Percentiles rank a stretch among this genome's conserved stretches.
phyloP scores from a whole-genome alignment of 2,888 invertebrate genomes.

The Miltochrista miniata region DNA sequence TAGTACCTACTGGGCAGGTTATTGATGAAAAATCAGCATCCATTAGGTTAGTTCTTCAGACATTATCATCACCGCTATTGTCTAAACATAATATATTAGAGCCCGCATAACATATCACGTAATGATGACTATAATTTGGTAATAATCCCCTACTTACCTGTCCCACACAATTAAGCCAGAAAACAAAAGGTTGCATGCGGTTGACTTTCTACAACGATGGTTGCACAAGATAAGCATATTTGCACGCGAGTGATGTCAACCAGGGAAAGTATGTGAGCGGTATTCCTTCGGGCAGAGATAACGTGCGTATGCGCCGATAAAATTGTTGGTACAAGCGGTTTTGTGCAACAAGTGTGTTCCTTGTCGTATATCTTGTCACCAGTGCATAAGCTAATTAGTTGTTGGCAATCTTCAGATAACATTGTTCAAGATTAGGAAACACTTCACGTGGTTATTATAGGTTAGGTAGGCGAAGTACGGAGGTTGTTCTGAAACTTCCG shows the following conservation, averaged over 20 bases:
- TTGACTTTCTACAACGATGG: conserved; percentile 45
- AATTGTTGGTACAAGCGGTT: neutral
- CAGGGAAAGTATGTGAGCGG: conserved; percentile 49
- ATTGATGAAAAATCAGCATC: too few species aligned
- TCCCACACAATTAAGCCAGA: conserved; percentile 6
- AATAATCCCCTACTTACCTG: neutral
- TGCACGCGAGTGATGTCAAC: conserved; percentile 44
- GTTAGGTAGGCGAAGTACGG: too few species aligned
- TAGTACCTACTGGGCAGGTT: too few species aligned
- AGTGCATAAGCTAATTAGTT: neutral
- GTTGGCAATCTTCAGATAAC: neutral
- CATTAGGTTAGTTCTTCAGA: too few species aligned
- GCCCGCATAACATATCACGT: too few species aligned
- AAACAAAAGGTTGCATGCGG: conserved; percentile 11
- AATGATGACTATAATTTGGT: too few species aligned
- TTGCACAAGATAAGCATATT: conserved; percentile 45
- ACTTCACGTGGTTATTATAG: too few species aligned
- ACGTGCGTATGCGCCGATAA: conserved; percentile 11
- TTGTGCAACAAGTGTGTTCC: neutral
- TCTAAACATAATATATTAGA: too few species aligned
- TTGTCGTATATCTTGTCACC: neutral
- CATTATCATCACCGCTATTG: too few species aligned
- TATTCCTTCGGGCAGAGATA: conserved; percentile 21
- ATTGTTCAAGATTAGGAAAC: too few species aligned
- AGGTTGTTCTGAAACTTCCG: too few species aligned